A percentile compares a stretch with the other conserved stretches of the same genome.
Evolutionary conservation across 2,888 invertebrate species (phyloP).

Genomic region (Graphium colonna): DNA sequence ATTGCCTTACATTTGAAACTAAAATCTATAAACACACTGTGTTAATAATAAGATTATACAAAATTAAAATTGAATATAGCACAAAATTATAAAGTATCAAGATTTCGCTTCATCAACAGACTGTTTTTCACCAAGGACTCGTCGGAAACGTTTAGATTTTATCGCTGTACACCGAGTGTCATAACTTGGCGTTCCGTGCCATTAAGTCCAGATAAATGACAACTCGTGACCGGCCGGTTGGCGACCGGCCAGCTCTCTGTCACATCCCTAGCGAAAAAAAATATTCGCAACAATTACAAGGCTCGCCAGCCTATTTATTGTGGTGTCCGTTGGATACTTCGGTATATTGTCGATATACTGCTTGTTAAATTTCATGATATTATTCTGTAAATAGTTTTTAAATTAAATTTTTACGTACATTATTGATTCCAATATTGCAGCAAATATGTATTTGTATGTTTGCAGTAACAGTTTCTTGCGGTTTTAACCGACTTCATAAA

Average conservation of each 20-base stretch:
- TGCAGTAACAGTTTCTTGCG: no score
- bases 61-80: background rate
- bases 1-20: no score
- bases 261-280: slow-evolving; percentile 15
- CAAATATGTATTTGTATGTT: no score
- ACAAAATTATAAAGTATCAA: background rate
- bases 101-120: background rate
- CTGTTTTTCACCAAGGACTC: slow-evolving; percentile 8
- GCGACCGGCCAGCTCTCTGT: slow-evolving; percentile 34
- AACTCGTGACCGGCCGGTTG: slow-evolving; percentile 35
- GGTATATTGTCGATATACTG: no score
- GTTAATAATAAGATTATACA: no score
- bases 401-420: no score
- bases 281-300: slow-evolving; percentile 16
- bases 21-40: no score
- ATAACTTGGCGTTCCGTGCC: slow-evolving; percentile 58
- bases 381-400: no score
- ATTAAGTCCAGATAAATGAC: slow-evolving; percentile 55
- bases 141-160: slow-evolving; percentile 28
- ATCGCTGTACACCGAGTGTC: slow-evolving; percentile 45
- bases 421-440: no score
- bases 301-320: slow-evolving; percentile 4
- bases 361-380: no score
- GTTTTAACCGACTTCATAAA: no score
- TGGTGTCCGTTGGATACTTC: background rate